Percentiles rank a stretch among this genome's conserved stretches.
phyloP scores from a whole-genome alignment of 2,797 vertebrate genomes.

The Sphenopsis melanotis region DNA sequence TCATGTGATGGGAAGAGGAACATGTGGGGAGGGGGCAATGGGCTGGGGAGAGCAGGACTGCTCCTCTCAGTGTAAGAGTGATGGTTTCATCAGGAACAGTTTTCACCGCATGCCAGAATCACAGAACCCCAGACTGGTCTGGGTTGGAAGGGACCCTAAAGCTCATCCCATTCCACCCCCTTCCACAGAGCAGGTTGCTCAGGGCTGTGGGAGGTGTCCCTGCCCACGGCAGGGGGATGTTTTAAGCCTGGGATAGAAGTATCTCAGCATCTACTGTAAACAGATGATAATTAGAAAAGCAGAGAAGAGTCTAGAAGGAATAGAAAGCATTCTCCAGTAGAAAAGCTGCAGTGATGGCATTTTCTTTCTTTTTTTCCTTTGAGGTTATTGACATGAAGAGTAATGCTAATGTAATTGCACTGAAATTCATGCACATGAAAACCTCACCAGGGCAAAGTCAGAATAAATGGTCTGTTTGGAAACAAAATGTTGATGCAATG shows the following conservation, averaged over 20 bases:
- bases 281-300: background rate
- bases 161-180: background rate
- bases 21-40: fast-evolving
- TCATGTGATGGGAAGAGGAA: fast-evolving
- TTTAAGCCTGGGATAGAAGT: background rate
- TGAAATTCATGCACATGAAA: slow-evolving; percentile 20
- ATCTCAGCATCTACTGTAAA: background rate
- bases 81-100: background rate
- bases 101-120: background rate
- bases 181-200: background rate
- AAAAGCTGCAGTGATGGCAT: background rate
- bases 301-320: background rate
- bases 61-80: fast-evolving
- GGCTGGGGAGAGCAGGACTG: background rate
- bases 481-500: background rate
- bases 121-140: background rate
- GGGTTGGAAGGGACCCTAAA: background rate
- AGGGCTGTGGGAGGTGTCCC: background rate
- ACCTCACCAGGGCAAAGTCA: background rate
- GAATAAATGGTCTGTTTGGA: slow-evolving; percentile 16
- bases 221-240: background rate
- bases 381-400: slow-evolving; percentile 34
- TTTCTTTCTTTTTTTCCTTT: background rate
- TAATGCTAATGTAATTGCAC: slow-evolving; percentile 44
- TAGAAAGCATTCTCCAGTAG: background rate